Conservation (phyloP, 2,797 vertebrate species). For the Sebastes aleutianus region DNA sequence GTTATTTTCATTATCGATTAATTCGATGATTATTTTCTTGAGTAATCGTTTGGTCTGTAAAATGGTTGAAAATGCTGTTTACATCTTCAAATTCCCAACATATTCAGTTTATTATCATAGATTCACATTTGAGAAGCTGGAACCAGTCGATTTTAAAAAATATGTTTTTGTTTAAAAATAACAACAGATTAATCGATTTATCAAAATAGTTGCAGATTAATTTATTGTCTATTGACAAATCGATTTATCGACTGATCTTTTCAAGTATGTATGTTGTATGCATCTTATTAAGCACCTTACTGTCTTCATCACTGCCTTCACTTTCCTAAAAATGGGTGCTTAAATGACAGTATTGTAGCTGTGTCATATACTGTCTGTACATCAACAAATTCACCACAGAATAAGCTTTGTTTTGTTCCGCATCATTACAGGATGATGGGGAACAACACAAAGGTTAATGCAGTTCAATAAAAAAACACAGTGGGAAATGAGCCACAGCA, state of each 20-base stretch:
- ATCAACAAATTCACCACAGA: neutral
- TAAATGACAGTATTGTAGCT: constrained; percentile 12
- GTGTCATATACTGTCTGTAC: neutral
- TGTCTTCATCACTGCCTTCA: constrained; percentile 16
- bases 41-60: neutral
- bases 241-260: neutral
- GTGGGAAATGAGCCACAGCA: neutral
- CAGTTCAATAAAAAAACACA: neutral
- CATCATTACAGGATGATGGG: neutral
- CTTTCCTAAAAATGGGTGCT: constrained; percentile 25
- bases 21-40: neutral
- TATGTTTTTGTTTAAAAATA: too few relatives aligned
- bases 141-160: neutral
- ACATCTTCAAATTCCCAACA: neutral
- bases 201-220: neutral
- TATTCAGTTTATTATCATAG: neutral
- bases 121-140: neutral
- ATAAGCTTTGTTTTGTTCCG: neutral
- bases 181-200: neutral
- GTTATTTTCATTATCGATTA: neutral
- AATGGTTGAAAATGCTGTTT: neutral
- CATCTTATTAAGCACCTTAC: neutral
- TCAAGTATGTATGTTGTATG: neutral
- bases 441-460: neutral
- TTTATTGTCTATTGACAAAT: neutral